Conservation (phyloP, 2,113 vertebrate species). For the Athene noctua region DNA sequence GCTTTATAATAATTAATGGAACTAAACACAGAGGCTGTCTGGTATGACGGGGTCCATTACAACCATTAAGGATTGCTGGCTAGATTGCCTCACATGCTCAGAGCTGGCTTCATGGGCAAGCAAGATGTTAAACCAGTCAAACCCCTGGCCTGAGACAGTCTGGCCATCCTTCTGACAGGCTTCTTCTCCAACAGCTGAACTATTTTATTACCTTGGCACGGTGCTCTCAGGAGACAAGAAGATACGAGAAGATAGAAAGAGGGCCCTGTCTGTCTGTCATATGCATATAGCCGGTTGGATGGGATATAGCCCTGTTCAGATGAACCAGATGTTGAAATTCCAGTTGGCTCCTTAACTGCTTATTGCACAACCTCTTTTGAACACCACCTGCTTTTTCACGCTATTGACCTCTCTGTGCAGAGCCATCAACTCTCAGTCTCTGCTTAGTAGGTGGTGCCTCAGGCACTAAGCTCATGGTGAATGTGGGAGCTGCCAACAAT, state of each 20-base stretch:
- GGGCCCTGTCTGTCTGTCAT: neutral
- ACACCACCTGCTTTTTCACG: neutral
- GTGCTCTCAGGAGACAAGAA: neutral
- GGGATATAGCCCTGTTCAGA: neutral
- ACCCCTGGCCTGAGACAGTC: neutral
- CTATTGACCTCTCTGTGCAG: neutral
- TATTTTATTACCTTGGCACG: neutral
- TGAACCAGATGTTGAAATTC: neutral
- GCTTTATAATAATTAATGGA: neutral
- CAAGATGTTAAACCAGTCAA: neutral
- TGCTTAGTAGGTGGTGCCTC: neutral
- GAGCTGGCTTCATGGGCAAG: no score
- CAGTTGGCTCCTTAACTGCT: neutral
- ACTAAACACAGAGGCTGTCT: neutral
- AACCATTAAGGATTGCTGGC: neutral
- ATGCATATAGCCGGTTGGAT: neutral
- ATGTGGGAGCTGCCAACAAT: rapidly evolving
- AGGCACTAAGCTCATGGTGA: neutral
- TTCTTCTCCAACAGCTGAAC: neutral
- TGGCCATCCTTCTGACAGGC: neutral
- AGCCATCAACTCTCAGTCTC: neutral
- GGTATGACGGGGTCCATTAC: neutral
- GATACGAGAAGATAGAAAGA: neutral
- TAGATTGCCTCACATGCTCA: neutral
- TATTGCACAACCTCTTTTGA: neutral